Percentiles rank a stretch among this genome's conserved stretches.
Conservation (phyloP, 2,113 vertebrate genomes). For the Xyrauchen texanus region DNA sequence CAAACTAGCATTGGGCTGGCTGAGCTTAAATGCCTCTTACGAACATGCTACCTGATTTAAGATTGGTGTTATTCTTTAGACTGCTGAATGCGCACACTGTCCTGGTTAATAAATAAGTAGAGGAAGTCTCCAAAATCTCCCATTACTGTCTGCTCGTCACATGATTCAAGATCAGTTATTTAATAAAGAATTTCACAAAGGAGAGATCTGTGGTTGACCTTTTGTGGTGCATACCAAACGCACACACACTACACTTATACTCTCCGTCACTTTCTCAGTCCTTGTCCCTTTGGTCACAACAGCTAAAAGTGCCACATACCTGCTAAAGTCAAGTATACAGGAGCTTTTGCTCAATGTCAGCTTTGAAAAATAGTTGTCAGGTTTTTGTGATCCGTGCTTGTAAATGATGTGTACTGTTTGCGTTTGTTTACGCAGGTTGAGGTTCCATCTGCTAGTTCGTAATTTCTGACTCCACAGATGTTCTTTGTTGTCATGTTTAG, state of each 20-base stretch:
- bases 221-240: neutral
- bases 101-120: conserved; percentile 49
- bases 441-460: neutral
- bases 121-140: conserved; percentile 48
- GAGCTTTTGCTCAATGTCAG: neutral
- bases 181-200: conserved; percentile 52
- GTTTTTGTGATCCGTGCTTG: neutral
- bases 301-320: conserved; percentile 3
- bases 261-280: neutral
- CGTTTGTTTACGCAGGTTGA: conserved; percentile 21
- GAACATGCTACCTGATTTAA: conserved; percentile 42
- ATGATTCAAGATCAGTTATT: conserved; percentile 61
- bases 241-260: conserved; percentile 31
- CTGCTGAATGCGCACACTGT: conserved; percentile 56
- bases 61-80: conserved; percentile 1
- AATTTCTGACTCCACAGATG: neutral
- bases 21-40: neutral
- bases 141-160: conserved; percentile 43
- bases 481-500: neutral
- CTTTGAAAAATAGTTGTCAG: neutral
- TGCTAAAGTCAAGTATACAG: conserved; percentile 19
- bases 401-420: neutral
- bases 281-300: neutral
- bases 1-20: no score
- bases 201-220: conserved; percentile 45